Evolutionary conservation across 2,888 invertebrate genomes (phyloP).

Genomic region (Nysson spinosus): DNA sequence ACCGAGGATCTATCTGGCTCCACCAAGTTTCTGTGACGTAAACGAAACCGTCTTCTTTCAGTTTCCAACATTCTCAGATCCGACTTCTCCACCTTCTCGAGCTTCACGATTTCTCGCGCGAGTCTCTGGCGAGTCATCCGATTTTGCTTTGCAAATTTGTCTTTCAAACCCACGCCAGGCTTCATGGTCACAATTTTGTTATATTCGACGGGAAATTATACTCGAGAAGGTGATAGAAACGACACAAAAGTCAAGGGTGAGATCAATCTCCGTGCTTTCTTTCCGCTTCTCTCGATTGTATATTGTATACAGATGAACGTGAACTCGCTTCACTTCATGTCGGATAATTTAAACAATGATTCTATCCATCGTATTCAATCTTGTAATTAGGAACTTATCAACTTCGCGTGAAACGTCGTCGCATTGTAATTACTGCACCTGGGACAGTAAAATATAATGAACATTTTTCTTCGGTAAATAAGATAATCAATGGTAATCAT

Average conservation of each 20-base stretch:
- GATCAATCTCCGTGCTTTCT: slow-evolving; percentile 11
- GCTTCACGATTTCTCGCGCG: slow-evolving; percentile 51
- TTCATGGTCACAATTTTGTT: slow-evolving; percentile 39
- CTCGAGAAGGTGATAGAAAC: background rate
- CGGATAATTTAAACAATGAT: background rate
- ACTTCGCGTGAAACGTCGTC: no score
- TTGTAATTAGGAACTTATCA: no score
- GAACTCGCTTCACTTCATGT: slow-evolving; percentile 30
- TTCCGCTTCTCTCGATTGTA: slow-evolving; percentile 17
- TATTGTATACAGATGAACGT: slow-evolving; percentile 13
- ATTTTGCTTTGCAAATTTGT: slow-evolving; percentile 49
- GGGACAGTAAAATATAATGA: no score
- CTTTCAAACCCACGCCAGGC: slow-evolving; percentile 38
- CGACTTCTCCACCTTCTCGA: slow-evolving; percentile 54
- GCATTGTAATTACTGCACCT: no score
- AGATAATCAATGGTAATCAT: no score
- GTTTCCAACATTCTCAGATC: slow-evolving; percentile 57
- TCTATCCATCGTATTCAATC: background rate
- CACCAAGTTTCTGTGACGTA: slow-evolving; percentile 51
- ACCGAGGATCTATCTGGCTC: background rate
- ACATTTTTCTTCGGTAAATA: no score
- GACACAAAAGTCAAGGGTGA: slow-evolving; percentile 30
- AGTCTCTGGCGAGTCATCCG: slow-evolving; percentile 52
- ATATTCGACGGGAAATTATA: slow-evolving; percentile 6
- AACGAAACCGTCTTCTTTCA: slow-evolving; percentile 55